Evolutionary conservation across 1,140 invertebrate genomes (phyloP).

Genomic region (Bombus affinis): DNA sequence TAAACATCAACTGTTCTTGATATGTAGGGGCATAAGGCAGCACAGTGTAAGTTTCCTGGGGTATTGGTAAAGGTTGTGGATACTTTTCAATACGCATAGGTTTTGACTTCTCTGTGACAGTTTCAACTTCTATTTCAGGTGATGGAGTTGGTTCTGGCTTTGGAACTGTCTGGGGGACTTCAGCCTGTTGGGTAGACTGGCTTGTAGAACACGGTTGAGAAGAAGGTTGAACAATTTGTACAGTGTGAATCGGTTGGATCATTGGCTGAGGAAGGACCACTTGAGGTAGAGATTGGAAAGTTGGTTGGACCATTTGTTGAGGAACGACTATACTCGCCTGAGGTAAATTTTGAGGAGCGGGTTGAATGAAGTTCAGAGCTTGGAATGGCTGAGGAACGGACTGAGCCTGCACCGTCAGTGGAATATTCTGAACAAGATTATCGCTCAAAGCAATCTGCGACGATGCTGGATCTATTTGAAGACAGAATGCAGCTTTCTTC

Average conservation of each 20-base stretch:
- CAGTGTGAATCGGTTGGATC: neutral
- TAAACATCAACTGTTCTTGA: neutral
- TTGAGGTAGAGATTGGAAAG: neutral
- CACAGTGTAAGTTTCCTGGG: neutral
- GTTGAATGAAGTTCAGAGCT: neutral
- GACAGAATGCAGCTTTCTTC: constrained; percentile 52
- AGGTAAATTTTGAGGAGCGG: neutral
- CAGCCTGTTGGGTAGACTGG: neutral
- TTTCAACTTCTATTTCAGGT: neutral
- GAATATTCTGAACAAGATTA: neutral
- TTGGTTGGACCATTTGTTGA: neutral
- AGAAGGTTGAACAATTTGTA: constrained; percentile 20
- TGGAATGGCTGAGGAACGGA: constrained; percentile 5
- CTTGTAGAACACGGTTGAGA: neutral
- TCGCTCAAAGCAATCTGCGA: constrained; percentile 3
- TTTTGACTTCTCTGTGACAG: neutral
- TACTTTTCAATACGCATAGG: neutral
- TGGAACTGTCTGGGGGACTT: neutral
- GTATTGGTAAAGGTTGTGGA: neutral
- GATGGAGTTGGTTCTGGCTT: neutral
- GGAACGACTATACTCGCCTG: constrained; percentile 1
- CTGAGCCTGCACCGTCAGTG: neutral
- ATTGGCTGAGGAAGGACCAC: neutral
- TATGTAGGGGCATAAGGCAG: neutral
- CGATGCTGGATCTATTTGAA: constrained; percentile 29